Conservation (phyloP, 1,140 invertebrate species). For the Geopemphigus sp. region DNA sequence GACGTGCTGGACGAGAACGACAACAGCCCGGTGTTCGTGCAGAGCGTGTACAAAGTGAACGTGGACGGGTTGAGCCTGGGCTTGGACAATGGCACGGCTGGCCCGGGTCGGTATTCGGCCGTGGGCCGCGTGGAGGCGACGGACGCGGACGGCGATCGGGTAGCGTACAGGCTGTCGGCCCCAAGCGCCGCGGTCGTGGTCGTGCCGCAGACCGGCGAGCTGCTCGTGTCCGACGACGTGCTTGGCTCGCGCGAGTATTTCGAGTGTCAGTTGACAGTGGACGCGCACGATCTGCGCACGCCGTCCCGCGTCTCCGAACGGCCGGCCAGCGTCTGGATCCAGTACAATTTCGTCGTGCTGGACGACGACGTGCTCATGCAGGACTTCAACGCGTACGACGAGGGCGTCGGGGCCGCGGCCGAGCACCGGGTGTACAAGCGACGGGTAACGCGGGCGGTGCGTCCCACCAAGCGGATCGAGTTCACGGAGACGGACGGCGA, state of each 20-base stretch:
- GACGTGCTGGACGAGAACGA: slow-evolving; percentile 84
- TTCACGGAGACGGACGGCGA: slow-evolving; percentile 89
- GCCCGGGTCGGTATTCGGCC: slow-evolving; percentile 72
- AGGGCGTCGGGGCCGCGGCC: slow-evolving; percentile 61
- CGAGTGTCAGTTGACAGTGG: slow-evolving; percentile 68
- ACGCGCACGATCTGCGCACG: slow-evolving; percentile 76
- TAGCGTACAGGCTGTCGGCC: slow-evolving; percentile 77
- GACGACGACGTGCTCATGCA: slow-evolving; percentile 62
- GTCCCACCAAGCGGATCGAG: slow-evolving; percentile 87
- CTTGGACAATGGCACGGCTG: slow-evolving; percentile 63
- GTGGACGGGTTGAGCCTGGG: slow-evolving; percentile 69
- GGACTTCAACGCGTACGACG: slow-evolving; percentile 57
- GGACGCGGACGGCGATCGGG: slow-evolving; percentile 82
- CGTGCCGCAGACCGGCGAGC: slow-evolving; percentile 86
- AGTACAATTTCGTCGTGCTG: slow-evolving; percentile 66
- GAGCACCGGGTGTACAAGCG: slow-evolving; percentile 71
- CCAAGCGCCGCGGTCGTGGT: slow-evolving; percentile 78
- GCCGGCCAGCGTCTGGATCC: slow-evolving; percentile 72
- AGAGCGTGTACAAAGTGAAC: slow-evolving; percentile 74
- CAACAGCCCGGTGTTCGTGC: slow-evolving; percentile 79
- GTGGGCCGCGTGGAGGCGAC: slow-evolving; percentile 77
- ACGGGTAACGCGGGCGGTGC: slow-evolving; percentile 79
- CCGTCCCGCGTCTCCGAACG: slow-evolving; percentile 65
- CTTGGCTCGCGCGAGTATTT: slow-evolving; percentile 60
- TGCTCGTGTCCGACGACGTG: slow-evolving; percentile 76